Percentiles rank a stretch among this genome's conserved stretches.
Conservation (phyloP, 2,888 invertebrate species). For the Agrypnus murinus region DNA sequence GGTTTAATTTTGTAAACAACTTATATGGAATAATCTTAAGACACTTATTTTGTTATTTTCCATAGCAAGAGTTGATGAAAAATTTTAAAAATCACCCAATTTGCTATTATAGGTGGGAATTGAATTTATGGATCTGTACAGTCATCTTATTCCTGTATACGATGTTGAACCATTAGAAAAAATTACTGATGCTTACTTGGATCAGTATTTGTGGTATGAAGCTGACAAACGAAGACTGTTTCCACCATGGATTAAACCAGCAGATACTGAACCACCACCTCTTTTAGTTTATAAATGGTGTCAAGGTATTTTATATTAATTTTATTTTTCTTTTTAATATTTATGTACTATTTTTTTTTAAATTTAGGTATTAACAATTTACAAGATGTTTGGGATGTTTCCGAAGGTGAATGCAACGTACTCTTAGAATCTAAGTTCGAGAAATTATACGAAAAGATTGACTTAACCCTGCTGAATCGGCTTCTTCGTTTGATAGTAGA, state of each 20-base stretch:
- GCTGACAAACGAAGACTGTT: constrained; percentile 97
- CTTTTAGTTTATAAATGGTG: constrained; percentile 98
- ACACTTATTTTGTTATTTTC: no score
- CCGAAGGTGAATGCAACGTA: constrained; percentile 99
- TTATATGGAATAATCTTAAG: no score
- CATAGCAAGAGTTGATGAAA: no score
- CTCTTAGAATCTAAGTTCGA: constrained; percentile 97
- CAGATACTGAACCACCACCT: constrained; percentile 97
- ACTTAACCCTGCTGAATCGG: constrained; percentile 97
- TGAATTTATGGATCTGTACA: constrained; percentile 99
- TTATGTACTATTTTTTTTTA: no score
- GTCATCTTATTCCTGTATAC: constrained; percentile 98
- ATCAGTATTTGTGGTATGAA: constrained; percentile 99
- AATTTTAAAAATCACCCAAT: no score
- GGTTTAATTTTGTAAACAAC: no score
- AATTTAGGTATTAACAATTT: constrained; percentile 94
- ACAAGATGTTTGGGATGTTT: constrained; percentile 99
- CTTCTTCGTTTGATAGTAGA: constrained; percentile 97
- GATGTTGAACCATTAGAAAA: constrained; percentile 99
- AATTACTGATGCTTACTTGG: constrained; percentile 99
- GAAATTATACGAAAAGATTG: constrained; percentile 99
- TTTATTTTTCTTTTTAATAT: constrained; percentile 44
- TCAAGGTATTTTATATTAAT: constrained; percentile 80
- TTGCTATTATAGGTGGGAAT: constrained; percentile 82
- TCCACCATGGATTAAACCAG: constrained; percentile 99